Conservation (phyloP, 37 sponge, comb jelly and placozoan species). For the Dysidea cf. avara region DNA sequence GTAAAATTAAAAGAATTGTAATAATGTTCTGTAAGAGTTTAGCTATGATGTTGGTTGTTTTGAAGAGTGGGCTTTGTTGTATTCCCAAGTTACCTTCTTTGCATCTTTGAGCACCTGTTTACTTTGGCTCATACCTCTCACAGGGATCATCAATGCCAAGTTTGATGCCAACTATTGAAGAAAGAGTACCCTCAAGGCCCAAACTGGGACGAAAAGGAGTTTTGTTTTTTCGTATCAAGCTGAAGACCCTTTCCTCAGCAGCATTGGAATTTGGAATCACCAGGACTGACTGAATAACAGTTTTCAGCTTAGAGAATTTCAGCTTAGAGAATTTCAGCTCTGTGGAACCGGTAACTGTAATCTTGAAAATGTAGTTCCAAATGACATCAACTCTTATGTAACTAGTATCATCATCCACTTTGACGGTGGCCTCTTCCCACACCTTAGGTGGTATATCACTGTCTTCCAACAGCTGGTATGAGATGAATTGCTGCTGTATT, state of each 20-base stretch:
- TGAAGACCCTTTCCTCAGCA: background rate
- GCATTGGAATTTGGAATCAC: slow-evolving; percentile 5
- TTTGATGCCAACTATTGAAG: slow-evolving; percentile 4
- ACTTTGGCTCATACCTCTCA: slow-evolving; percentile 13
- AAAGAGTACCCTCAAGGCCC: background rate
- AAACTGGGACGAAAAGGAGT: background rate
- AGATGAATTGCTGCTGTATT: slow-evolving; percentile 31
- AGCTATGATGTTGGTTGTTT: no score
- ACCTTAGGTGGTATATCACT: slow-evolving; percentile 4
- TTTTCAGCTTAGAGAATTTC: no score
- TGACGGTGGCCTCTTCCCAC: slow-evolving; percentile 25
- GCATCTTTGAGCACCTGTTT: slow-evolving; percentile 11
- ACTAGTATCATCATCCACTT: slow-evolving; percentile 4
- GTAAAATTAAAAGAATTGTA: no score
- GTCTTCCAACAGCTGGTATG: slow-evolving; percentile 22
- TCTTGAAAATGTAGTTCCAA: no score
- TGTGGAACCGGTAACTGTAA: no score
- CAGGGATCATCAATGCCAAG: slow-evolving; percentile 11
- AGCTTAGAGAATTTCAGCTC: no score
- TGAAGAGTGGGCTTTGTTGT: slow-evolving; percentile 20
- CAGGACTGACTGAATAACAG: background rate
- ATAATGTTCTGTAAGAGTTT: no score
- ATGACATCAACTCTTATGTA: no score
- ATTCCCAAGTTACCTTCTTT: slow-evolving; percentile 6
- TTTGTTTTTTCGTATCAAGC: background rate